Percentiles rank a stretch among this genome's conserved stretches.
phyloP scores from a whole-genome alignment of 2,113 vertebrate species.

The Ahaetulla prasina region DNA sequence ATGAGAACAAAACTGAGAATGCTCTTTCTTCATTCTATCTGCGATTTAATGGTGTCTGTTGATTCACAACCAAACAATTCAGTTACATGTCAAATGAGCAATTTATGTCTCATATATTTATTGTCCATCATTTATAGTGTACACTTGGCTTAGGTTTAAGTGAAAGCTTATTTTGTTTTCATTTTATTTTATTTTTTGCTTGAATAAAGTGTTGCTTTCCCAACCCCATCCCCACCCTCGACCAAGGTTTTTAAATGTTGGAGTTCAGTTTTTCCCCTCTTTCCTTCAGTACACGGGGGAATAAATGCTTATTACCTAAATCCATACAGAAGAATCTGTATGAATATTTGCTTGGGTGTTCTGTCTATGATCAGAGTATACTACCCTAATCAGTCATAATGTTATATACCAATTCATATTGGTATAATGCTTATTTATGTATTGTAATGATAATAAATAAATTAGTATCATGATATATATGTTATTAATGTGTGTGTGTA shows the following conservation, averaged over 20 bases:
- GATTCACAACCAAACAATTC: not conserved
- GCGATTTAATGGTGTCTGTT: not conserved
- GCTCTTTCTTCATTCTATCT: not conserved
- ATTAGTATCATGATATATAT: no score
- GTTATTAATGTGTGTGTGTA: no score
- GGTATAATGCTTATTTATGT: not conserved
- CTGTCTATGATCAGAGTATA: not conserved
- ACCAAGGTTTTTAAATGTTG: not conserved
- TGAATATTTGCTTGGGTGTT: not conserved
- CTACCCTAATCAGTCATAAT: not conserved
- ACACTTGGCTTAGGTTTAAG: not conserved
- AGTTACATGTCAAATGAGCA: not conserved
- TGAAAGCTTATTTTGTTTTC: not conserved
- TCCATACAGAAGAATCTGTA: not conserved
- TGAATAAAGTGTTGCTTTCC: not conserved
- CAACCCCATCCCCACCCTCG: not conserved
- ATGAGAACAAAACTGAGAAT: not conserved
- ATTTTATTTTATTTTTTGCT: not conserved
- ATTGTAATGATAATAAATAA: no score
- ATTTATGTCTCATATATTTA: not conserved
- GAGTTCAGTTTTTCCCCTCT: not conserved
- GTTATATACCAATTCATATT: not conserved
- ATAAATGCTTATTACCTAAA: not conserved
- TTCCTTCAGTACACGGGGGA: not conserved
- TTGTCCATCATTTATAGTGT: not conserved